Evolutionary conservation across 2,888 invertebrate genomes (phyloP).

Genomic region (Andrena dorsata): DNA sequence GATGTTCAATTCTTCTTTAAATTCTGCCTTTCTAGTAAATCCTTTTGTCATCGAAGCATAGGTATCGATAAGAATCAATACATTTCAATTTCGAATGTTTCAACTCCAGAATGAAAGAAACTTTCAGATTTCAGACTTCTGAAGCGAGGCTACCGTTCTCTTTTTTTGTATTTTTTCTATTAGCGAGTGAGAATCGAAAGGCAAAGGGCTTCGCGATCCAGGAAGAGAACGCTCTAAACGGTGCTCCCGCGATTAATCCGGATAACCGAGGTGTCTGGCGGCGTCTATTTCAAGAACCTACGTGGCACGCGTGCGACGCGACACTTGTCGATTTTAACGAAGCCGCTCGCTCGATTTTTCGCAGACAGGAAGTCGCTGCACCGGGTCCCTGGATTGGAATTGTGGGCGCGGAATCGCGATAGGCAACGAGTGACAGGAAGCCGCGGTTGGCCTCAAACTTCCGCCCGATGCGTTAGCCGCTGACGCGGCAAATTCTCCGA

Average conservation of each 20-base stretch:
- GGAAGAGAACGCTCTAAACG: neutral
- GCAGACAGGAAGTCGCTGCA: conserved; percentile 39
- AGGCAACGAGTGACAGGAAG: conserved; percentile 62
- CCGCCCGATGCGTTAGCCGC: conserved; percentile 39
- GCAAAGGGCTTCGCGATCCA: neutral
- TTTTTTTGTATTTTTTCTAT: neutral
- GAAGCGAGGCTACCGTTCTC: too few relatives aligned
- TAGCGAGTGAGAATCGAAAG: neutral
- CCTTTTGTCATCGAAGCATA: too few relatives aligned
- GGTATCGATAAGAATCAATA: too few relatives aligned
- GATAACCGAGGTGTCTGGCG: conserved; percentile 15
- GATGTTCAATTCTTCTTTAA: too few relatives aligned
- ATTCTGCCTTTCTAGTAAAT: too few relatives aligned
- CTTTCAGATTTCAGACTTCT: too few relatives aligned
- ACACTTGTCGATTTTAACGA: conserved; percentile 37
- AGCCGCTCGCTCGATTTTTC: conserved; percentile 35
- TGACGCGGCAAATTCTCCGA: conserved; percentile 13
- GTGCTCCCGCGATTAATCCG: conserved; percentile 23
- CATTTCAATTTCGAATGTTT: too few relatives aligned
- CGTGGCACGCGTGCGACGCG: neutral
- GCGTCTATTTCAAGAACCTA: conserved; percentile 22
- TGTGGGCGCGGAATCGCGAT: conserved; percentile 58
- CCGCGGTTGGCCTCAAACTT: conserved; percentile 44
- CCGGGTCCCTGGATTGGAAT: neutral
- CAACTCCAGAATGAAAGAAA: too few relatives aligned